Percentiles rank a stretch among this genome's conserved stretches.
Conservation (phyloP, 2,888 invertebrate genomes). For the Serrognathus titanus region DNA sequence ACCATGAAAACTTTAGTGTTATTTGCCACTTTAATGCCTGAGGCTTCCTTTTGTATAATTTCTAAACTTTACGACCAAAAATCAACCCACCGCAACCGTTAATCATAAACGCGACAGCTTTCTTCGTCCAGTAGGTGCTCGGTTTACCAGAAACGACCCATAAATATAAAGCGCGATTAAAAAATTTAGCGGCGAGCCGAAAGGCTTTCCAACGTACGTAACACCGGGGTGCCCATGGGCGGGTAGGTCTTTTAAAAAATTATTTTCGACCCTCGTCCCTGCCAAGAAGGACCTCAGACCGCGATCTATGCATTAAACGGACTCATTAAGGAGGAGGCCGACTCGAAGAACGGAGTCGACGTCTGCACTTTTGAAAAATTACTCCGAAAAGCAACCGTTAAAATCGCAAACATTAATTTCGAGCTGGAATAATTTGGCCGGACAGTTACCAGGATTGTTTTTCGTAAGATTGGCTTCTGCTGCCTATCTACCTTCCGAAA, state of each 20-base stretch:
- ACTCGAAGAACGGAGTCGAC: not conserved
- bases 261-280: constrained; percentile 2
- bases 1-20: too few species aligned
- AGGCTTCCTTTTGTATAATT: too few species aligned
- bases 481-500: not conserved
- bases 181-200: constrained; percentile 2
- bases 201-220: constrained; percentile 14
- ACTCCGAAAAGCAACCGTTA: not conserved
- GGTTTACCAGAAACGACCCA: not conserved
- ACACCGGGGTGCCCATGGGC: constrained; percentile 18
- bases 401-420: not conserved
- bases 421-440: not conserved
- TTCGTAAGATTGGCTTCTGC: not conserved
- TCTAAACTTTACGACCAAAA: too few species aligned
- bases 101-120: too few species aligned
- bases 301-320: not conserved
- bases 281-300: constrained; percentile 2
- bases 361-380: not conserved
- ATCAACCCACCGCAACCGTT: too few species aligned
- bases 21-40: too few species aligned
- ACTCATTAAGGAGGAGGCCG: not conserved
- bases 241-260: constrained; percentile 10
- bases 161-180: constrained; percentile 7
- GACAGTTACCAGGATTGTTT: not conserved
- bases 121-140: too few species aligned